These are phyloP conservation scores for Sebastes hubbsi DNA, from an alignment of 2,797 vertebrate species.

Conservation along the genomic window DNA sequence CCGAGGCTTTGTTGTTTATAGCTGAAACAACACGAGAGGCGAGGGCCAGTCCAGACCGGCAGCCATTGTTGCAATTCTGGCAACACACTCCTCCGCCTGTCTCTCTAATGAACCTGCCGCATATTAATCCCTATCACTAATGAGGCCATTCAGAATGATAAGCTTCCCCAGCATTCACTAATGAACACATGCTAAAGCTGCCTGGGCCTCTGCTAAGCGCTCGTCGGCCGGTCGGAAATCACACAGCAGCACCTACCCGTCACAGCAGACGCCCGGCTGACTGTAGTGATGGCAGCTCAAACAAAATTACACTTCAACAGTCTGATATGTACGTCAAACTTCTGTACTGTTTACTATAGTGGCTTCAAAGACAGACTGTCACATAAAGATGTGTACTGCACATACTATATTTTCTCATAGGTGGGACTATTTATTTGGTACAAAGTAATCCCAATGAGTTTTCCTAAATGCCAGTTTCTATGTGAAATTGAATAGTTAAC, in stretches of 20 bases:
- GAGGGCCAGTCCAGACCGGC: constrained; percentile 25
- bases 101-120: constrained; percentile 78
- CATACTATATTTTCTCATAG: neutral
- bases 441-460: neutral
- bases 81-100: constrained; percentile 58
- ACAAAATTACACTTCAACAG: neutral
- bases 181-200: constrained; percentile 78
- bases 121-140: constrained; percentile 81
- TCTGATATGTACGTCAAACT: neutral
- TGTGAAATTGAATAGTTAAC: no score
- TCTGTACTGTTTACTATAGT: neutral
- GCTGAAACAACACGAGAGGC: constrained; percentile 42
- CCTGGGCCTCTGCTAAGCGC: constrained; percentile 54
- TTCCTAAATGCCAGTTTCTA: neutral
- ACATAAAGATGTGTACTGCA: neutral
- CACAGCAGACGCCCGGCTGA: constrained; percentile 23
- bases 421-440: neutral
- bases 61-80: constrained; percentile 69
- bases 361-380: neutral
- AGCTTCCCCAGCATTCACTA: constrained; percentile 75
- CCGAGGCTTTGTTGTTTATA: constrained; percentile 32
- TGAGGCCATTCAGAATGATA: constrained; percentile 81
- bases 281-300: neutral
- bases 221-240: constrained; percentile 32
- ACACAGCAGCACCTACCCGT: constrained; percentile 55